These are phyloP conservation scores for Leptopilina myrica DNA, from an alignment of 2,888 invertebrate species.

Conservation along the genomic window DNA sequence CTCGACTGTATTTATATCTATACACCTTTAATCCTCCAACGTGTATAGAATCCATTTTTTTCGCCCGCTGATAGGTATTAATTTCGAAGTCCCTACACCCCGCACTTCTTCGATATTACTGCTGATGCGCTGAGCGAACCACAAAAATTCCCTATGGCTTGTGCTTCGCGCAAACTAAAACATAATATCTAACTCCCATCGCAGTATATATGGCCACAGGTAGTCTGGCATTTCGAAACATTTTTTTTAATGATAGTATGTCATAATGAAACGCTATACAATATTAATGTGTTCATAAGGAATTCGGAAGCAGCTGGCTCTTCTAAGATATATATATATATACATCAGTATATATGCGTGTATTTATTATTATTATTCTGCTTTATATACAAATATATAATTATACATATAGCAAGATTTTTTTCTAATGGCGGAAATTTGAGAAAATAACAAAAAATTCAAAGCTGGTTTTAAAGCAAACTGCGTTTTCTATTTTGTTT, in stretches of 20 bases:
- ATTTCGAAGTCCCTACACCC: constrained; percentile 29
- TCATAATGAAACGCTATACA: constrained; percentile 23
- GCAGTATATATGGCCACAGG: constrained; percentile 14
- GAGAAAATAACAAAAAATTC: too few relatives aligned
- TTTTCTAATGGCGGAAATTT: too few relatives aligned
- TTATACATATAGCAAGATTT: too few relatives aligned
- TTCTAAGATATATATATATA: neutral
- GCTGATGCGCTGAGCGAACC: constrained; percentile 14
- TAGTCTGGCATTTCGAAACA: constrained; percentile 33
- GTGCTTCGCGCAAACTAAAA: neutral
- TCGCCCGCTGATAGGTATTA: constrained; percentile 52
- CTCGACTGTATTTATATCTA: constrained; percentile 2
- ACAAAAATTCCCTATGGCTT: neutral
- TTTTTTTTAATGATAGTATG: constrained; percentile 33
- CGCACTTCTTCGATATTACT: constrained; percentile 15
- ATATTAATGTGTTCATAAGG: constrained; percentile 35
- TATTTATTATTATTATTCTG: neutral
- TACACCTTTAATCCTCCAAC: constrained; percentile 40
- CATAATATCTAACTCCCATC: constrained; percentile 19
- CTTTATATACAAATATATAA: too few relatives aligned
- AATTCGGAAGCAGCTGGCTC: constrained; percentile 28
- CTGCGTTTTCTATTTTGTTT: too few relatives aligned
- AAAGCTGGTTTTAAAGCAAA: too few relatives aligned
- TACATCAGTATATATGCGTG: too few relatives aligned
- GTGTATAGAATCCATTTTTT: constrained; percentile 42